Base-by-base conservation (phyloP, 2,113 vertebrate species). In the Rhinogobius similis region DNA sequence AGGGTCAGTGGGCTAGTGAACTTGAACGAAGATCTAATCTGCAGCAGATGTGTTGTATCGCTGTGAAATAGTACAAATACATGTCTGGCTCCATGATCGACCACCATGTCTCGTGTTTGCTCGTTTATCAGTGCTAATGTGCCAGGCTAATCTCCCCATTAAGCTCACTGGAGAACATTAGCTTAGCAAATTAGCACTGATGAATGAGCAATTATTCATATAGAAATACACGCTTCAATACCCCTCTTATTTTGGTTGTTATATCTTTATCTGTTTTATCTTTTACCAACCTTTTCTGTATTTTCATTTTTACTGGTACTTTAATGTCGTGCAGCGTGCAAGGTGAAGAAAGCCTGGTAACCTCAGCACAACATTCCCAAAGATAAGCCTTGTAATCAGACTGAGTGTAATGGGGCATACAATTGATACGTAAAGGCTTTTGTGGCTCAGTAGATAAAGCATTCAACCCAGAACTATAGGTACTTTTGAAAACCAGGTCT, bases 91-190 rank as follows among this genome's bases (percentile, higher is more conserved):
- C 65, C 29, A 29, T 86, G 87, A 89, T 81, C 87, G 89, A 86
- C 89, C 89, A 79, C 77, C 38, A 0, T 24, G 74, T 48, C 73
- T 76, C 75, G 53, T 81, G 84, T 86, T 87, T 83, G 84, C 84
- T 88, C 87, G 12, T 90, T 88, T 82, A 86, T 90, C 89, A 90
- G 81, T 68, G 81, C 79, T 86, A 85, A 87, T 90, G 89, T 86
- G 76, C 76, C 79, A 7, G 32, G 79, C 81, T 86, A 90, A 89
- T 90, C 81, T 89, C 72, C 72, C 81, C 79, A 89, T 89, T 90
- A 88, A 84, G 64, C 76, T 86, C 81, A 78, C 73, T 72, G 24
- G 73, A 82, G 86, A 84, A 88, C 86, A 88, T 90, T 89, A 90
- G 86, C 87, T 82, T 81, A 70, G 79, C 77, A 84, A 87, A 89